These are phyloP conservation scores for Mobula birostris DNA, from an alignment of 2,113 vertebrate genomes.

Conservation along the genomic window DNA sequence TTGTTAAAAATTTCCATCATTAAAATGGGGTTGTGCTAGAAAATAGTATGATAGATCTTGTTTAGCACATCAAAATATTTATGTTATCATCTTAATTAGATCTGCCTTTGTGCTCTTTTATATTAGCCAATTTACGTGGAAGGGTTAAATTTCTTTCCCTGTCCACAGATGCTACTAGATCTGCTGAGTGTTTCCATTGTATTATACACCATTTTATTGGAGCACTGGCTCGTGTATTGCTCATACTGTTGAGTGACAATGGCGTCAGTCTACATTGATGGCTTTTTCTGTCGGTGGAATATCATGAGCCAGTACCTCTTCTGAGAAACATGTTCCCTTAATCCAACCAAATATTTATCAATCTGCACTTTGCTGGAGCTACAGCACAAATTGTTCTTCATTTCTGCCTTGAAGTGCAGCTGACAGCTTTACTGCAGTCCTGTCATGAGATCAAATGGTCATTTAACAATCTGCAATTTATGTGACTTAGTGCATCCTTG, in stretches of 20 bases:
- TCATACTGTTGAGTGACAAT: not conserved
- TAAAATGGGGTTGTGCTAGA: too few species aligned
- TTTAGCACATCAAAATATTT: not conserved
- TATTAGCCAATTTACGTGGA: not conserved
- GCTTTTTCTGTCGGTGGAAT: not conserved
- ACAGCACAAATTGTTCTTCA: not conserved
- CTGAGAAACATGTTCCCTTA: not conserved
- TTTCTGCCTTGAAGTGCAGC: not conserved
- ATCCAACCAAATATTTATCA: not conserved
- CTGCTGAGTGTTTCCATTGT: too few species aligned
- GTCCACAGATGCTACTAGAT: too few species aligned
- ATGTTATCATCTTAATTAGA: not conserved
- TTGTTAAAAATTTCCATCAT: too few species aligned
- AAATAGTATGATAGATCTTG: too few species aligned
- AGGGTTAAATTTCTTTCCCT: too few species aligned
- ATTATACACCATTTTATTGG: too few species aligned
- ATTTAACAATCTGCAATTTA: not conserved
- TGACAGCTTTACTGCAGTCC: not conserved
- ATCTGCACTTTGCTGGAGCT: not conserved
- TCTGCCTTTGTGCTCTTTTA: not conserved
- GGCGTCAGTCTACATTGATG: not conserved
- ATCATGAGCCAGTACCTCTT: not conserved
- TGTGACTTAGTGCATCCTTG: not conserved
- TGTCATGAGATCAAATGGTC: not conserved
- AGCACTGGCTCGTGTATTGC: too few species aligned